These are phyloP conservation scores for Drosophila neonasuta DNA, from an alignment of 2,888 invertebrate genomes.

Conservation along the genomic window DNA sequence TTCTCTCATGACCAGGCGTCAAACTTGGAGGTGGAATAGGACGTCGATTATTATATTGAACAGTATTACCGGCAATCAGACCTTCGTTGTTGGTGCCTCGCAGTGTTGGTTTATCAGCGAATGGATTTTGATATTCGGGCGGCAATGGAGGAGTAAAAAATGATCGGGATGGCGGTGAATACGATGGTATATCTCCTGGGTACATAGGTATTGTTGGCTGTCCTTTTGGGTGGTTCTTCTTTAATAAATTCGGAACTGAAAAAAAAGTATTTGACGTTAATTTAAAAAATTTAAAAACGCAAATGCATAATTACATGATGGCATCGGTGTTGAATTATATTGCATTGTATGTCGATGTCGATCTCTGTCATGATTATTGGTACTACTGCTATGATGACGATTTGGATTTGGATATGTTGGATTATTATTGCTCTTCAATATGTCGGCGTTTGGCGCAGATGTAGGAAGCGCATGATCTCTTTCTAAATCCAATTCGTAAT, in stretches of 20 bases:
- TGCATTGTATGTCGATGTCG: slow-evolving; percentile 76
- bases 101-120: slow-evolving; percentile 93
- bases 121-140: slow-evolving; percentile 92
- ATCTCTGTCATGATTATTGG: slow-evolving; percentile 74
- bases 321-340: slow-evolving; percentile 81
- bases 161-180: slow-evolving; percentile 90
- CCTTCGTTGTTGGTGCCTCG: slow-evolving; percentile 87
- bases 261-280: slow-evolving; percentile 26
- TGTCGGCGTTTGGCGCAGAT: slow-evolving; percentile 90
- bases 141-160: slow-evolving; percentile 93
- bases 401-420: slow-evolving; percentile 89
- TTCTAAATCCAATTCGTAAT: slow-evolving; percentile 88
- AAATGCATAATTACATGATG: slow-evolving; percentile 72
- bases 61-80: slow-evolving; percentile 67
- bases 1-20: slow-evolving; percentile 91
- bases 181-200: slow-evolving; percentile 89
- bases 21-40: slow-evolving; percentile 92
- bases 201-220: slow-evolving; percentile 85
- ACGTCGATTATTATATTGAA: slow-evolving; percentile 86
- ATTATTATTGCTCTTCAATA: slow-evolving; percentile 89
- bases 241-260: slow-evolving; percentile 84
- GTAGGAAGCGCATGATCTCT: slow-evolving; percentile 89
- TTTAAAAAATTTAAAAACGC: neutral
- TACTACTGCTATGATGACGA: slow-evolving; percentile 82
- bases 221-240: slow-evolving; percentile 82